Percentiles rank a stretch among this genome's conserved stretches.
phyloP scores from a whole-genome alignment of 1,140 invertebrate species.

The Brachionus rubens region DNA sequence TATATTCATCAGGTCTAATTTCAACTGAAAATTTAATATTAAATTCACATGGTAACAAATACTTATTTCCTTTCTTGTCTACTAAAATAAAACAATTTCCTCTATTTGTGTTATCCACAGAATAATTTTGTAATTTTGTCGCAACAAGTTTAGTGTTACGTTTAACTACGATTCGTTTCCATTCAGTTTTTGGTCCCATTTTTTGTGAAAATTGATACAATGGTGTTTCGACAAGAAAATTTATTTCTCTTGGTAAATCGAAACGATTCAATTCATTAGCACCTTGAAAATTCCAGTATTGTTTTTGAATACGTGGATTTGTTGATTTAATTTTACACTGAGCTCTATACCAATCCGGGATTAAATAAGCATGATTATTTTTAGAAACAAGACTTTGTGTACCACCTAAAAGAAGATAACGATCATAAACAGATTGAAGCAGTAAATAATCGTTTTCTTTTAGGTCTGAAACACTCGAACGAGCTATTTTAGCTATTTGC shows the following conservation, averaged over 20 bases:
- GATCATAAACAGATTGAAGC: conserved; percentile 39
- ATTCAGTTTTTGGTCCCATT: neutral
- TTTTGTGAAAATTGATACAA: conserved; percentile 2
- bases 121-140: conserved; percentile 9
- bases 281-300: conserved; percentile 47
- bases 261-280: conserved; percentile 46
- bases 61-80: conserved; percentile 37
- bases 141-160: conserved; percentile 40
- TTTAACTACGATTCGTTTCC: conserved; percentile 38
- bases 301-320: conserved; percentile 43
- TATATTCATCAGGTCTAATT: conserved; percentile 43
- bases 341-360: conserved; percentile 47
- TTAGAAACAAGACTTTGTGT: conserved; percentile 1
- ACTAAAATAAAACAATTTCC: conserved; percentile 20
- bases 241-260: conserved; percentile 43
- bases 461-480: conserved; percentile 10
- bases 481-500: conserved; percentile 22
- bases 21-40: conserved; percentile 42
- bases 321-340: conserved; percentile 40
- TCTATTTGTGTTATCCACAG: conserved; percentile 12
- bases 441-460: conserved; percentile 40
- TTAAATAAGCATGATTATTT: conserved; percentile 35
- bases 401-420: conserved; percentile 26
- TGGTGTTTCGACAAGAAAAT: conserved; percentile 32
- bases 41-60: conserved; percentile 36